These are phyloP conservation scores for Drosophila bocqueti DNA, from an alignment of 1,140 invertebrate genomes.

Conservation along the genomic window DNA sequence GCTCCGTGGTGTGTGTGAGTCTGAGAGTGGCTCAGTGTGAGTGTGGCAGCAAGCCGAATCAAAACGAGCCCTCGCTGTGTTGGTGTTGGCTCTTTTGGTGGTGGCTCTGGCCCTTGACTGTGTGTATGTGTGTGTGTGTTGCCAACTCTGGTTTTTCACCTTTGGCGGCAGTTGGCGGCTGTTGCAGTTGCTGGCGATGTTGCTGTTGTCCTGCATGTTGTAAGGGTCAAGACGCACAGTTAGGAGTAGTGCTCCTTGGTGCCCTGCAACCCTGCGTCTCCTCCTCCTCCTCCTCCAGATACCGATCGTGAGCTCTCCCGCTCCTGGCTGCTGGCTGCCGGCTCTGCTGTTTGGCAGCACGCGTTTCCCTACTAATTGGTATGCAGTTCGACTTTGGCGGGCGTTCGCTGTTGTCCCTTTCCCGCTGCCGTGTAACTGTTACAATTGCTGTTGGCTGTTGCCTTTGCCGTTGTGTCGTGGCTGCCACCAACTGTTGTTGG, in stretches of 20 bases:
- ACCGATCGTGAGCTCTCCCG: conserved; percentile 60
- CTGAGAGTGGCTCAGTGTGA: conserved; percentile 16
- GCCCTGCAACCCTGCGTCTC: neutral
- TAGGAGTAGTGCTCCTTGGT: conserved; percentile 39
- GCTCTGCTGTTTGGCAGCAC: conserved; percentile 70
- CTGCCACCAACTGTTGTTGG: conserved; percentile 58
- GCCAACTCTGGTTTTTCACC: conserved; percentile 82
- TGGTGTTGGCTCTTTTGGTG: conserved; percentile 36
- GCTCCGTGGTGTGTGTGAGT: conserved; percentile 38
- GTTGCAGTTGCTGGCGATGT: conserved; percentile 52
- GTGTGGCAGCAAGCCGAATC: conserved; percentile 71
- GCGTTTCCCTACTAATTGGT: conserved; percentile 83
- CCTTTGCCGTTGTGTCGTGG: conserved; percentile 12
- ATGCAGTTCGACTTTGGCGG: conserved; percentile 78
- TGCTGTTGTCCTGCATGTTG: conserved; percentile 71
- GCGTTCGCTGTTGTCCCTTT: conserved; percentile 65
- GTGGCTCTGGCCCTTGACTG: conserved; percentile 27
- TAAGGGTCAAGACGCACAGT: conserved; percentile 80
- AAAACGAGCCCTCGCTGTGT: conserved; percentile 67
- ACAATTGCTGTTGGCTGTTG: conserved; percentile 55
- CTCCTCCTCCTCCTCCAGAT: conserved; percentile 26
- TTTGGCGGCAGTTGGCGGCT: conserved; percentile 80
- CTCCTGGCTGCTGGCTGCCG: conserved; percentile 44
- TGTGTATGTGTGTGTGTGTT: conserved; percentile 50
- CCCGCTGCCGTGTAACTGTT: conserved; percentile 63